Conservation (phyloP, 2,888 invertebrate genomes). For the Polyommatus icarus region DNA sequence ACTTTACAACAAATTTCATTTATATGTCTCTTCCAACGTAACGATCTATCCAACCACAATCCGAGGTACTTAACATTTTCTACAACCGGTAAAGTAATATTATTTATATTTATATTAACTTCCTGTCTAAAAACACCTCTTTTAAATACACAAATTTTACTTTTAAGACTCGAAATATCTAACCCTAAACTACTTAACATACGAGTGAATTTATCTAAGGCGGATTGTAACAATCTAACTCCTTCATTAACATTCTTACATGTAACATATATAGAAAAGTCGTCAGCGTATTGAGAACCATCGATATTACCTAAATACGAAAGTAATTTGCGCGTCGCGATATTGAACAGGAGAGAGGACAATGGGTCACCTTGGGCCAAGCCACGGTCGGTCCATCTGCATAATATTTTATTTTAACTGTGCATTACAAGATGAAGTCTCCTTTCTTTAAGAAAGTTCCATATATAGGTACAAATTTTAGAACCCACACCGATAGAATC, state of each 20-base stretch:
- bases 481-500: conserved; percentile 38
- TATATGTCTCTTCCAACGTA: conserved; percentile 28
- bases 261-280: too few relatives aligned
- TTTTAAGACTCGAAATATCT: conserved; percentile 14
- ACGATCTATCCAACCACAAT: conserved; percentile 23
- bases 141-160: conserved; percentile 30
- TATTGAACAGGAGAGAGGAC: too few relatives aligned
- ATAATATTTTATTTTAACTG: neutral
- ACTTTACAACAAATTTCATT: conserved; percentile 31
- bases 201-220: neutral
- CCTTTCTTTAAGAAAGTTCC: conserved; percentile 38
- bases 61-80: conserved; percentile 22
- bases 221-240: neutral
- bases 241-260: neutral
- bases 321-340: too few relatives aligned
- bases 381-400: too few relatives aligned
- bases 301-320: too few relatives aligned
- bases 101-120: neutral
- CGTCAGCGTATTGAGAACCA: too few relatives aligned
- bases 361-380: too few relatives aligned
- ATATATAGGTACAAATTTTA: conserved; percentile 41
- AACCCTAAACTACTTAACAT: conserved; percentile 9
- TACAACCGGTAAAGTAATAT: neutral
- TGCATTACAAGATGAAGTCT: conserved; percentile 30
- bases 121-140: neutral